Conservation (phyloP, 2,888 invertebrate species). For the Tridacna gigas region DNA sequence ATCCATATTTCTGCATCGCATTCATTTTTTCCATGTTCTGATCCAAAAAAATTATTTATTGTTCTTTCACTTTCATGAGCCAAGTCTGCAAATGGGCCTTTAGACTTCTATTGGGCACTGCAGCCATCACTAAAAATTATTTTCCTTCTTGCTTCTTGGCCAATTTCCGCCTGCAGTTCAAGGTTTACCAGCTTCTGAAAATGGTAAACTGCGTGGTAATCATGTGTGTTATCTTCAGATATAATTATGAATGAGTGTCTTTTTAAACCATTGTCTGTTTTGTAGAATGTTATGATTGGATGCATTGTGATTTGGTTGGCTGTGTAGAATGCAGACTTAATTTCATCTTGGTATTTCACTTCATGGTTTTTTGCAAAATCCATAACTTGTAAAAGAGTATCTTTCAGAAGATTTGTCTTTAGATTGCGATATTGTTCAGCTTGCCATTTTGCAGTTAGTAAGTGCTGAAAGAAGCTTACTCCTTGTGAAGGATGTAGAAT, state of each 20-base stretch:
- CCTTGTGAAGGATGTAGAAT: slow-evolving; percentile 44
- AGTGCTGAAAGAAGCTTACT: slow-evolving; percentile 42
- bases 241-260: slow-evolving; percentile 41
- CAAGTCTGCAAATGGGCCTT: slow-evolving; percentile 43
- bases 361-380: slow-evolving; percentile 86
- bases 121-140: slow-evolving; percentile 45
- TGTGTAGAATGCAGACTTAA: slow-evolving; percentile 48
- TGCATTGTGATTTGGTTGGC: slow-evolving; percentile 57
- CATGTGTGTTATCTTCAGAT: slow-evolving; percentile 49
- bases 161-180: slow-evolving; percentile 26
- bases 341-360: slow-evolving; percentile 53
- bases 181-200: slow-evolving; percentile 32
- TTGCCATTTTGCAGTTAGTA: slow-evolving; percentile 59
- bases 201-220: slow-evolving; percentile 43
- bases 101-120: slow-evolving; percentile 41
- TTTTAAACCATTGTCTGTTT: slow-evolving; percentile 32
- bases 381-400: slow-evolving; percentile 82
- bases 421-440: slow-evolving; percentile 45
- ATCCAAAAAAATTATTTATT: slow-evolving; percentile 40
- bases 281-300: slow-evolving; percentile 56
- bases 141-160: slow-evolving; percentile 12
- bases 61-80: not conserved
- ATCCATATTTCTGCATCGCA: slow-evolving; percentile 31
- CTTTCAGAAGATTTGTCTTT: slow-evolving; percentile 43
- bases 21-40: slow-evolving; percentile 41